Percentiles rank a stretch among this genome's conserved stretches.
phyloP scores from a whole-genome alignment of 2,888 invertebrate genomes.

The Lycocerus yunnanus region DNA sequence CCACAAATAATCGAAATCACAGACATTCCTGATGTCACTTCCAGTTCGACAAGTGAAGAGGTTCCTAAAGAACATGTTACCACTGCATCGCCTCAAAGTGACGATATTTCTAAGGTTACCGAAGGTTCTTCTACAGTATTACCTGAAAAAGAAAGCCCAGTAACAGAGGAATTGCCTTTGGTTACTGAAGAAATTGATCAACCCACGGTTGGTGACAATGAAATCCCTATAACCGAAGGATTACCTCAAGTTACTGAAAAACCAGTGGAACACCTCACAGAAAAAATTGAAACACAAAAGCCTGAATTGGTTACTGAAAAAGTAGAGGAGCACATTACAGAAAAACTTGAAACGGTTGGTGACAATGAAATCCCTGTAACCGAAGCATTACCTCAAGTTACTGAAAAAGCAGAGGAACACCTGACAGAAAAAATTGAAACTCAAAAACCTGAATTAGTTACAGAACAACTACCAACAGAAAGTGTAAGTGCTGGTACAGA shows the following conservation, averaged over 20 bases:
- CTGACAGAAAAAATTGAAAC: neutral
- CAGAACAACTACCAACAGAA: constrained; percentile 7
- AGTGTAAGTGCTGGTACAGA: neutral
- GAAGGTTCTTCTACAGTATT: neutral
- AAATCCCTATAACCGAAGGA: neutral
- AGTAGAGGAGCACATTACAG: constrained; percentile 7
- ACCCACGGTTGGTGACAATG: neutral
- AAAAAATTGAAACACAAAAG: too few relatives aligned
- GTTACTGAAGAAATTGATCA: constrained; percentile 24
- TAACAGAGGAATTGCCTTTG: constrained; percentile 18
- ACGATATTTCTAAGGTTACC: neutral
- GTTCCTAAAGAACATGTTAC: neutral
- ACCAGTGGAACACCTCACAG: neutral
- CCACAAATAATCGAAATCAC: neutral
- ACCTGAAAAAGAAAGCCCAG: neutral
- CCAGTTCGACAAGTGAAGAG: neutral
- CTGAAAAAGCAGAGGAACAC: neutral
- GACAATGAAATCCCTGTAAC: neutral
- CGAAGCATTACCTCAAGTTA: neutral
- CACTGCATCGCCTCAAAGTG: neutral
- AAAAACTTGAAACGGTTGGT: too few relatives aligned
- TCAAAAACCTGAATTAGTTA: neutral
- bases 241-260: neutral
- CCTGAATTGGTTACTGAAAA: constrained; percentile 29
- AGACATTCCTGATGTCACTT: neutral